Conservation (phyloP, 2,888 invertebrate genomes). For the Pseudococcus viburni region DNA sequence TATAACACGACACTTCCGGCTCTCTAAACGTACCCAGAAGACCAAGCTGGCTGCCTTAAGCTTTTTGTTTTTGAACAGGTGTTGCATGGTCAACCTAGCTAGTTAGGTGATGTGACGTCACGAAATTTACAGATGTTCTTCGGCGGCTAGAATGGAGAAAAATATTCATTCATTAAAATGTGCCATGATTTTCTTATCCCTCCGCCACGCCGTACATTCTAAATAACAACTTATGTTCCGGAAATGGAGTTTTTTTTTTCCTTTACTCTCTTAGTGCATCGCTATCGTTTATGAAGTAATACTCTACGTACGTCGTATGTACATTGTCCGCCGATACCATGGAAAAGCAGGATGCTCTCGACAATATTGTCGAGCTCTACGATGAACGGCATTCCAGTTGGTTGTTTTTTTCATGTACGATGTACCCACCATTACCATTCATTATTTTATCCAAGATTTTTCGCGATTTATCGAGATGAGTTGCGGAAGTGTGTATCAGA, state of each 20-base stretch:
- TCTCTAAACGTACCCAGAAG: neutral
- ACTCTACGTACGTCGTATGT: neutral
- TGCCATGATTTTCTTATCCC: conserved; percentile 22
- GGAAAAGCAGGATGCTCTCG: conserved; percentile 25
- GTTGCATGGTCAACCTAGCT: conserved; percentile 45
- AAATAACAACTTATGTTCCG: conserved; percentile 28
- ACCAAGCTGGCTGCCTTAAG: neutral
- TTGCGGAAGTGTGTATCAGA: conserved; percentile 15
- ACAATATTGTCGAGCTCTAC: conserved; percentile 1
- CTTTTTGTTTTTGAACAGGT: conserved; percentile 38
- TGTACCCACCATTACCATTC: neutral
- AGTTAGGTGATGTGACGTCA: conserved; percentile 13
- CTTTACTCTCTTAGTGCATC: neutral
- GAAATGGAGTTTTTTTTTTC: conserved; percentile 45
- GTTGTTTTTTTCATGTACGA: neutral
- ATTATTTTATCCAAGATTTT: neutral
- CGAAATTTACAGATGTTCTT: conserved; percentile 45
- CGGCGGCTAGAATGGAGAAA: conserved; percentile 2
- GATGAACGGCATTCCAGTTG: conserved; percentile 34
- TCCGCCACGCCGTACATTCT: neutral
- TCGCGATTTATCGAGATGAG: conserved; percentile 29
- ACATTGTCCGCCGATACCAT: conserved; percentile 27
- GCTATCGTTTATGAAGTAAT: neutral
- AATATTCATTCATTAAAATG: conserved; percentile 41
- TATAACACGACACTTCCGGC: conserved; percentile 53